A percentile compares a stretch with the other conserved stretches of the same genome.
Evolutionary conservation across 92 coral and sea anemone genomes (phyloP).

Genomic region (Phenganax stokvisi): DNA sequence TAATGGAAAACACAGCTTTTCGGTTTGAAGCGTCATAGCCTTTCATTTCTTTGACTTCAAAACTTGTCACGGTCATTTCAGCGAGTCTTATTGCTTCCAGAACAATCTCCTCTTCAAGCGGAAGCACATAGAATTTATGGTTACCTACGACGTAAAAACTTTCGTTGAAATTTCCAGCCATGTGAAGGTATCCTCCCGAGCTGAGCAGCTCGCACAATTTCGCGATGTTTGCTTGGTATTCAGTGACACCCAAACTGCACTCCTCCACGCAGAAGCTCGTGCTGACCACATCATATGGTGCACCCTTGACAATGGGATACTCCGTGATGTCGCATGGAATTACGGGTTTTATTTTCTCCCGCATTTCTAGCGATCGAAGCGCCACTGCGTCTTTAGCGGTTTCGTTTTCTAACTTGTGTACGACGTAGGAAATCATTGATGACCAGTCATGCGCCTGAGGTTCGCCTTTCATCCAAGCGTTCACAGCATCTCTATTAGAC

Average conservation of each 20-base stretch:
- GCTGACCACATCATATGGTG: constrained; percentile 19
- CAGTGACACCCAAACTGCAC: constrained; percentile 4
- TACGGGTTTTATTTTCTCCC: constrained; percentile 39
- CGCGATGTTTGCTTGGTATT: constrained; percentile 24
- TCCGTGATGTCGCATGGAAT: constrained; percentile 48
- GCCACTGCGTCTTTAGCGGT: constrained; percentile 15
- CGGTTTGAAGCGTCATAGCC: background rate
- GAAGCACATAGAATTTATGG: background rate
- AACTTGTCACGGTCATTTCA: constrained; percentile 8
- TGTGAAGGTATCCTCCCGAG: constrained; percentile 26
- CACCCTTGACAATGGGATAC: background rate
- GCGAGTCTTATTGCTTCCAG: constrained; percentile 28
- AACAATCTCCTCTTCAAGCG: constrained; percentile 4
- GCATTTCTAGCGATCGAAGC: constrained; percentile 41
- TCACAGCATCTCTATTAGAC: constrained; percentile 43
- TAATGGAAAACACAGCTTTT: background rate
- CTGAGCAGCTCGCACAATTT: constrained; percentile 30
- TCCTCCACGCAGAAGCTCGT: constrained; percentile 40
- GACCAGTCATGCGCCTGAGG: constrained; percentile 45
- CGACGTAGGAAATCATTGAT: constrained; percentile 39
- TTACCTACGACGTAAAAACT: constrained; percentile 19
- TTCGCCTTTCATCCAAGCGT: constrained; percentile 39
- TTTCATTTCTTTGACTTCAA: constrained; percentile 6
- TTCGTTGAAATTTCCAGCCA: constrained; percentile 22
- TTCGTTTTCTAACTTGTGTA: constrained; percentile 45